These are phyloP conservation scores for Samia ricini DNA, from an alignment of 1,140 invertebrate species.

Conservation along the genomic window DNA sequence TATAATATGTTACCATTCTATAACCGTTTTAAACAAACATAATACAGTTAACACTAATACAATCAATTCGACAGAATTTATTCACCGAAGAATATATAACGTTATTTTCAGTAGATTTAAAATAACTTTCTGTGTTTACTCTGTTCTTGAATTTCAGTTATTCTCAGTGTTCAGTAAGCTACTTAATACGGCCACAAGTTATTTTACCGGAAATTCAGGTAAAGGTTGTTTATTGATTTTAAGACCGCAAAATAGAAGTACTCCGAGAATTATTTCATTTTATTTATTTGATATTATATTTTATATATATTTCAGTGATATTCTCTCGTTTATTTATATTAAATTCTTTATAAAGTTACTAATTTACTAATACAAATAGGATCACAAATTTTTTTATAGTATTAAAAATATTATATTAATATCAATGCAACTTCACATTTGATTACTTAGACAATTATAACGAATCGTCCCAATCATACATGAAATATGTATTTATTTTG, in stretches of 20 bases:
- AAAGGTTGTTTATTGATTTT: neutral
- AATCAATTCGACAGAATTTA: neutral
- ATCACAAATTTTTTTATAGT: too few species aligned
- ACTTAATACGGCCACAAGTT: neutral
- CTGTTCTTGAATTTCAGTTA: conserved; percentile 6
- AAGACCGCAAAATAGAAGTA: neutral
- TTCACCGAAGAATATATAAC: neutral
- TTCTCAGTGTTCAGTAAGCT: conserved; percentile 6
- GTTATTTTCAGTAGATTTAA: neutral
- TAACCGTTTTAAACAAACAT: neutral
- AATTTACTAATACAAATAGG: too few species aligned
- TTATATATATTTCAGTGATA: neutral
- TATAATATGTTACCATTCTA: neutral
- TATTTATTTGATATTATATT: neutral
- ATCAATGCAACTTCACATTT: too few species aligned
- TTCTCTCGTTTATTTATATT: neutral
- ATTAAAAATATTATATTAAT: too few species aligned
- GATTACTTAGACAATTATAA: too few species aligned
- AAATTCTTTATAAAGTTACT: too few species aligned
- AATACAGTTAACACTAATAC: neutral
- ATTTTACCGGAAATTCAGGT: neutral
- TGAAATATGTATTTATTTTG: too few species aligned
- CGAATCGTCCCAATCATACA: too few species aligned
- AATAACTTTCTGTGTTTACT: conserved; percentile 8
- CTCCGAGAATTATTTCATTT: neutral